phyloP scores from a whole-genome alignment of 2,113 vertebrate species.

The Rynchops niger region DNA sequence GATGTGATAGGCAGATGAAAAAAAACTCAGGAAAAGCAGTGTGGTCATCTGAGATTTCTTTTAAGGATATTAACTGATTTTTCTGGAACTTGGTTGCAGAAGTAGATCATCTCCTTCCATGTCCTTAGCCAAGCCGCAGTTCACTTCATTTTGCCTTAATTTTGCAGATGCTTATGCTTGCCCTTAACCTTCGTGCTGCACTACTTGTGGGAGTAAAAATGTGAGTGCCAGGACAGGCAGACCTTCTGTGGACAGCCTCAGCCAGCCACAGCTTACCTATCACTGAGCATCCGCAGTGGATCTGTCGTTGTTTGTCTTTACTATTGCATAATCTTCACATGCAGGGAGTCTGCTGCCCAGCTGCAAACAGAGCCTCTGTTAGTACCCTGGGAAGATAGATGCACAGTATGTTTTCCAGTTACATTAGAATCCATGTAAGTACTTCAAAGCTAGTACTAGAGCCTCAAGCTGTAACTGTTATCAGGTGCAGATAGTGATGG shows the following conservation, averaged over 20 bases:
- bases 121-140: neutral
- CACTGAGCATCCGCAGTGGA: neutral
- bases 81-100: neutral
- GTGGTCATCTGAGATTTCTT: slow-evolving; percentile 5
- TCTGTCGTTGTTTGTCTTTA: neutral
- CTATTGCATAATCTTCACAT: rapidly evolving
- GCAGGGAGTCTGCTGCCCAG: neutral
- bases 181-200: neutral
- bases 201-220: neutral
- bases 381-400: rapidly evolving
- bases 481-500: neutral
- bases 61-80: neutral
- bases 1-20: slow-evolving; percentile 11
- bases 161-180: neutral
- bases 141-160: neutral
- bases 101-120: neutral
- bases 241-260: neutral
- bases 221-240: neutral
- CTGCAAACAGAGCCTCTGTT: neutral
- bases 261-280: neutral
- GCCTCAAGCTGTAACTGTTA: neutral
- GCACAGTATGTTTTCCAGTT: neutral
- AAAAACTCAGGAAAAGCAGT: neutral
- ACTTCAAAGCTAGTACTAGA: neutral
- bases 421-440: neutral